These are phyloP conservation scores for Platalea minor DNA, from an alignment of 2,797 vertebrate species.

Conservation along the genomic window DNA sequence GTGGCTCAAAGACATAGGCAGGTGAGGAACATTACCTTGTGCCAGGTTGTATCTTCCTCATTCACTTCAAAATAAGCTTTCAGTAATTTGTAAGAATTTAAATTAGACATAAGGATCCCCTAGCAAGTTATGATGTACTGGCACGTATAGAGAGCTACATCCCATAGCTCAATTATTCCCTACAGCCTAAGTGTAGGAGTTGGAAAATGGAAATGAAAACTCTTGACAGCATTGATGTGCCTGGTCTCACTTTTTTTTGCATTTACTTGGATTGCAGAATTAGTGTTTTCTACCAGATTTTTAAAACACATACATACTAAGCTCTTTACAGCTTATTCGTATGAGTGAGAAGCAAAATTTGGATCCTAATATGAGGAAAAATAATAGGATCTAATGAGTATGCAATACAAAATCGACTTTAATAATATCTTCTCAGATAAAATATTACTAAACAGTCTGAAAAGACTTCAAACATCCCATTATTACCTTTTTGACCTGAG, in stretches of 20 bases:
- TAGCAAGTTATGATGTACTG: neutral
- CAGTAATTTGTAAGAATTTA: neutral
- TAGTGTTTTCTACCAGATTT: neutral
- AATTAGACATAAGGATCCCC: neutral
- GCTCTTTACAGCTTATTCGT: neutral
- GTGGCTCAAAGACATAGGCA: neutral
- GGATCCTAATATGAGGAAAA: neutral
- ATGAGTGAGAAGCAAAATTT: slow-evolving; percentile 3
- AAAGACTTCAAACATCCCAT: slow-evolving; percentile 59
- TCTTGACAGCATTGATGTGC: neutral
- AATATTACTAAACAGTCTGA: slow-evolving; percentile 40
- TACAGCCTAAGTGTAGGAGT: neutral
- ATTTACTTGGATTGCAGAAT: neutral
- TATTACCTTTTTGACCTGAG: slow-evolving; percentile 57
- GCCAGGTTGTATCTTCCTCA: neutral
- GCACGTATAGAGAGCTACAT: neutral
- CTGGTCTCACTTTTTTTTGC: neutral
- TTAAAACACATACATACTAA: neutral
- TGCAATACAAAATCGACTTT: slow-evolving; percentile 23
- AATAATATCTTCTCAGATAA: slow-evolving; percentile 48
- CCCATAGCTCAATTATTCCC: neutral
- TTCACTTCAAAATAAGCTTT: neutral
- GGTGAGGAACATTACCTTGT: neutral
- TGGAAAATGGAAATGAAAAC: slow-evolving; percentile 13
- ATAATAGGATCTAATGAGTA: slow-evolving; percentile 23